Base-by-base conservation (phyloP, 2,888 invertebrate genomes). In the Apomyelois bistriatella region DNA sequence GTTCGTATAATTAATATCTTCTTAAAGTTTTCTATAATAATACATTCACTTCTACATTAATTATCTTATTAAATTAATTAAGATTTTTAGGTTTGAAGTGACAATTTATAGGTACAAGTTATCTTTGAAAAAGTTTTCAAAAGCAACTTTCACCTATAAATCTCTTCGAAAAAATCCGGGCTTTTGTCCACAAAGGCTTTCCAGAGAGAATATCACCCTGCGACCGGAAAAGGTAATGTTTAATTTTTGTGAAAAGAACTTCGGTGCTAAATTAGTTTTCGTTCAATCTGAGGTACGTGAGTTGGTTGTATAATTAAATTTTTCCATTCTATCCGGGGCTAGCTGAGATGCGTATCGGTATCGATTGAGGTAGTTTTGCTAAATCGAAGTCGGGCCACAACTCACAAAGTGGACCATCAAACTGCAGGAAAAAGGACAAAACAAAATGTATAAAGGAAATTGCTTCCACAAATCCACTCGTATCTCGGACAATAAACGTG, bases 401-500 rank as follows among this genome's bases (percentile, higher is more conserved):
- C 82, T 87, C 85, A 85, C 82, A 74, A 80, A 80, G 78, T 79
- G 81, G 85, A 82, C 85, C 83, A 87, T 89, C 88, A 89, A 89
- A 88, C 86, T 88, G 87, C 79, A 84, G 75, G 85, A 81, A 87
- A 85, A 87, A 85, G 89, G 88, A 90, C 89, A 89, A 88, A 89
- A 89, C 90, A 89, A 90, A 90, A 90, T 88, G 88, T 88, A 90
- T 89, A 90, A 86, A 89, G 90, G 88, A 90, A 89, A 90, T 90
- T 89, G 90, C 88, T 88, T 89, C 87, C 88, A 89, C 90, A 89
- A 90, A 90, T 90, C 88, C 86, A 90, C 86, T 90, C 87, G 85
- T 90, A 89, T 90, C 90, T 89, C 81, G 81, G 82, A 84, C 90
- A 89, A 88, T 90, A 90, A 89, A 90, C 80, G 87, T 85, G 77